Evolutionary conservation across 2,113 vertebrate genomes (phyloP).

Genomic region (Ia io): DNA sequence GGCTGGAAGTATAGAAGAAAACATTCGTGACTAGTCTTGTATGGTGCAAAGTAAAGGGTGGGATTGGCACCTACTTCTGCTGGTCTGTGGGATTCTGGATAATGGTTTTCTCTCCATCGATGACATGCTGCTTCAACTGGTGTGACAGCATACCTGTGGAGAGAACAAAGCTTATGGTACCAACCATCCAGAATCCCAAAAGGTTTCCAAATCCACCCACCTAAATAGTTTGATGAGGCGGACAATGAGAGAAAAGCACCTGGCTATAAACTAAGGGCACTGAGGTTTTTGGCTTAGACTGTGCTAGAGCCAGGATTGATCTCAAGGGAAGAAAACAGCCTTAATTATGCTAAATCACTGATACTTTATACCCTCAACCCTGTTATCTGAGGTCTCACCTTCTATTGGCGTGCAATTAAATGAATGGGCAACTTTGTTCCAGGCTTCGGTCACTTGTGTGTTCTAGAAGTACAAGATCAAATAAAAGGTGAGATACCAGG

Average conservation of each 20-base stretch:
- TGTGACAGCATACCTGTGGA: conserved; percentile 95
- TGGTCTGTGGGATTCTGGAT: conserved; percentile 98
- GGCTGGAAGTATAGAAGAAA: background rate
- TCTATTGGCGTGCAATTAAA: conserved; percentile 98
- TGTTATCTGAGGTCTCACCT: conserved; percentile 82
- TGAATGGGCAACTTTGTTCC: conserved; percentile 99
- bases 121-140: conserved; percentile 97
- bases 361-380: background rate
- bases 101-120: conserved; percentile 98
- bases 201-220: background rate
- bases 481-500: conserved; percentile 5
- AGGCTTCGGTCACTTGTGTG: conserved; percentile 96
- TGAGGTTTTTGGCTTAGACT: background rate
- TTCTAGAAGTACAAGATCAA: conserved; percentile 86
- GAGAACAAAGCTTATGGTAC: background rate
- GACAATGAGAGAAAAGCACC: background rate
- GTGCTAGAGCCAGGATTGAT: background rate
- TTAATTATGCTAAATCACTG: background rate
- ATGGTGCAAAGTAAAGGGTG: background rate
- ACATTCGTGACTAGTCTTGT: background rate
- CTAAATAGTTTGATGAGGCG: background rate
- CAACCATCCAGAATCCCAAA: background rate
- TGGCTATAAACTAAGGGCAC: background rate
- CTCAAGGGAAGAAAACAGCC: background rate
- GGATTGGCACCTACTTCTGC: conserved; percentile 88